These are phyloP conservation scores for Pandemis cinnamomeana DNA, from an alignment of 2,888 invertebrate genomes.

Conservation along the genomic window DNA sequence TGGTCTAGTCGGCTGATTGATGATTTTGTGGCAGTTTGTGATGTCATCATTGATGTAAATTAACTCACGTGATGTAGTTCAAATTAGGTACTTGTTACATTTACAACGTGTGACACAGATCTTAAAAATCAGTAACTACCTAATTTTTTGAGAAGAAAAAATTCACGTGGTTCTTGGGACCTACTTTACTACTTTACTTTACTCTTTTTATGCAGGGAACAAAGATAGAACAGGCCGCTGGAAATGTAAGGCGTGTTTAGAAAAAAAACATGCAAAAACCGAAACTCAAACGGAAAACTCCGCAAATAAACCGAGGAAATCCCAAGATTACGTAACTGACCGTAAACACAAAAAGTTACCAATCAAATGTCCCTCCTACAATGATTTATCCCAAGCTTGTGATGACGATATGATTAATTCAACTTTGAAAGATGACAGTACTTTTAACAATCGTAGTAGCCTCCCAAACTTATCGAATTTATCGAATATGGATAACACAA, in stretches of 20 bases:
- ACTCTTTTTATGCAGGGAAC: not conserved
- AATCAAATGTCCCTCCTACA: not conserved
- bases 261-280: not conserved
- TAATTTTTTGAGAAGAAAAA: too few species aligned
- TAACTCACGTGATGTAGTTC: not conserved
- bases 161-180: too few species aligned
- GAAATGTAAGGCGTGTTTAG: not conserved
- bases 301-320: not conserved
- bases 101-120: too few species aligned
- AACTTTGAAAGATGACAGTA: not conserved
- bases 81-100: too few species aligned
- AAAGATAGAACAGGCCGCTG: not conserved
- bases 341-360: not conserved
- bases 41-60: not conserved
- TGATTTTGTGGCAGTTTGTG: conserved; percentile 9
- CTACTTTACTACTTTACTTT: too few species aligned
- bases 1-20: conserved; percentile 43
- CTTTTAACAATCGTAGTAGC: not conserved
- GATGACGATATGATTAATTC: not conserved
- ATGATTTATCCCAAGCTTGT: not conserved
- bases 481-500: not conserved
- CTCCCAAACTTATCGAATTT: not conserved
- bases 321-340: not conserved
- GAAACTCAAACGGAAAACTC: not conserved
- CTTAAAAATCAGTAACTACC: too few species aligned